Base-by-base conservation (phyloP, 1,140 invertebrate species). In the Sycophaga agraensis region DNA sequence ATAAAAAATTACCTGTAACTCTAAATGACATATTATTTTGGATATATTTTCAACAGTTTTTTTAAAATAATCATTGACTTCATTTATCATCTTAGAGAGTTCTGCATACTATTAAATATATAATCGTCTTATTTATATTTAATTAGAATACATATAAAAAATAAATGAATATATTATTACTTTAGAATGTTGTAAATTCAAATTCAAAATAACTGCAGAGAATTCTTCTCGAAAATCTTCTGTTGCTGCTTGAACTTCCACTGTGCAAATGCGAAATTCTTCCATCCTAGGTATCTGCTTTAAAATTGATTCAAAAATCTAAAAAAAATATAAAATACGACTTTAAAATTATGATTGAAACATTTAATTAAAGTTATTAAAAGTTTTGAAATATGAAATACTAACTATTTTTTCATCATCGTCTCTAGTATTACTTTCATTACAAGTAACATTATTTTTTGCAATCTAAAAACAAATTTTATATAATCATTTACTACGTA, bases 181-280 rank as follows among this genome's bases (percentile, higher is more conserved):
- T 62, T 71, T 74, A 45, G 74, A 51, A 45, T 79, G 74, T 31
- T 70, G 70, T 45, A 55, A 63, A 48, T 66, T 69, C 34, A 81
- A 76, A 55, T 69, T 72, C 4, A 60, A 68, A 58, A 74, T 63
- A 53, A 80, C 65, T 2, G 62, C 59, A 43, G 66, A 70, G 21
- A 76, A 71, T 70, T 78, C 77, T 65, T 81, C 78, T 5, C 64
- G 66, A n/a, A 81, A 73, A 63, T 80, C 77, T 69, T 81, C 75
- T 16, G 73, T 75, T 16, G 75, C 72, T 31, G 76, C 71, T 70
- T 81, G 79, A 19, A 74, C 75, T 61, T 80, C 78, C 4, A 78
- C 73, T 28, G 77, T 77, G 22, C 78, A 80, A 14, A 77, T 39
- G 66, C 73, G 66, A 54, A 78, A 78, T 70, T 79, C 73, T 66